These are phyloP conservation scores for Anarsia innoxiella DNA, from an alignment of 2,888 invertebrate species.

Conservation along the genomic window DNA sequence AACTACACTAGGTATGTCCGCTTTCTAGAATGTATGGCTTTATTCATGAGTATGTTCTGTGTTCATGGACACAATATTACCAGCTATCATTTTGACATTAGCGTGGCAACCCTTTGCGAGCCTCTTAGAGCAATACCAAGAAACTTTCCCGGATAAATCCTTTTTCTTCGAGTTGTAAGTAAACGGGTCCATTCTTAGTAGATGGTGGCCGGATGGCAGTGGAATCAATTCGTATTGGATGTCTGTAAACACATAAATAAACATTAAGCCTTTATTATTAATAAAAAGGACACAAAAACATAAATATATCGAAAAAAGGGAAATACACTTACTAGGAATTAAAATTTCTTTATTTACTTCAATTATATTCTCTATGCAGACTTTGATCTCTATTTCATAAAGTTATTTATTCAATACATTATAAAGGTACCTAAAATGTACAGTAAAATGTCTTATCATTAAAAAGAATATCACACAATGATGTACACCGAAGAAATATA, in stretches of 20 bases:
- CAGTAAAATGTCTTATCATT: too few species aligned
- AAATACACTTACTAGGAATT: not conserved
- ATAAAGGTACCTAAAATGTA: too few species aligned
- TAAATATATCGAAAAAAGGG: not conserved
- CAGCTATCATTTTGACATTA: conserved; percentile 8
- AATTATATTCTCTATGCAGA: not conserved
- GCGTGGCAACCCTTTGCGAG: conserved; percentile 13
- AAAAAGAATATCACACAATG: too few species aligned
- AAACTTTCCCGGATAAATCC: not conserved
- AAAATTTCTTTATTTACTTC: not conserved
- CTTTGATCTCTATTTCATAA: not conserved
- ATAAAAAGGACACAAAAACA: not conserved
- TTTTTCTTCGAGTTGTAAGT: not conserved
- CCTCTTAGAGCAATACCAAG: conserved; percentile 20
- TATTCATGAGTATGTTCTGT: not conserved
- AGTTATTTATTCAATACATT: not conserved
- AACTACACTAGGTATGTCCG: not conserved
- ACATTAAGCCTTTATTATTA: not conserved
- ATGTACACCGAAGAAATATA: too few species aligned
- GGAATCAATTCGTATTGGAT: conserved; percentile 22
- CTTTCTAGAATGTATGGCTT: not conserved
- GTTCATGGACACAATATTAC: not conserved
- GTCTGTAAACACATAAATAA: conserved; percentile 20
- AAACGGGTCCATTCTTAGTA: not conserved
- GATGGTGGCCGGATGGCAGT: conserved; percentile 12